phyloP scores from a whole-genome alignment of 2,888 invertebrate genomes.

The Microchrysa polita region DNA sequence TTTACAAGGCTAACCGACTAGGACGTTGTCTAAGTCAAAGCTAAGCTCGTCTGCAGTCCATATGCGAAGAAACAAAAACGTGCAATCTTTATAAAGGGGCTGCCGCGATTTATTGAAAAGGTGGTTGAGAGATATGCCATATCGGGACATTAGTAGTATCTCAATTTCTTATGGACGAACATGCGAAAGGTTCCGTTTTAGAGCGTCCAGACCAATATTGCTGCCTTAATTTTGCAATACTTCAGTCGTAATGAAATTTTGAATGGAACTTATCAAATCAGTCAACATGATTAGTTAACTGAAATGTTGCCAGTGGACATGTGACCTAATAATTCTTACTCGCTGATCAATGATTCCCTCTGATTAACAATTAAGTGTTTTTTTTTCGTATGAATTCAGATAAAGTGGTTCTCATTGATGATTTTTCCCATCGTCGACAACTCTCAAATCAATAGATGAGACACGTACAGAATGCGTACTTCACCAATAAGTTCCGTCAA shows the following conservation, averaged over 20 bases:
- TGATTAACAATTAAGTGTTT: too few species aligned
- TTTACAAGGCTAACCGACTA: not conserved
- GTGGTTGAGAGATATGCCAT: not conserved
- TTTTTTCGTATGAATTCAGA: not conserved
- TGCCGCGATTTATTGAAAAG: constrained; percentile 21
- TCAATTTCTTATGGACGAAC: too few species aligned
- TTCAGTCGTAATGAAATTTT: too few species aligned
- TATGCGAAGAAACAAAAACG: constrained; percentile 1
- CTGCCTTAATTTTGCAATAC: too few species aligned
- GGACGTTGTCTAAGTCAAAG: constrained; percentile 1
- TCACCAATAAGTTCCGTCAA: constrained; percentile 27
- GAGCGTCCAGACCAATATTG: too few species aligned
- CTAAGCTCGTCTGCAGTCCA: constrained; percentile 13
- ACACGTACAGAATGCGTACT: constrained; percentile 3
- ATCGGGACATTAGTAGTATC: too few species aligned
- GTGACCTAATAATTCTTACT: too few species aligned
- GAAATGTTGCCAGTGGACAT: too few species aligned
- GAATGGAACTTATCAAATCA: too few species aligned
- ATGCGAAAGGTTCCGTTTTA: too few species aligned
- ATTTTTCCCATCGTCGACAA: constrained; percentile 13
- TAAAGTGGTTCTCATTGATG: not conserved
- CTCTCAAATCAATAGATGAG: constrained; percentile 8
- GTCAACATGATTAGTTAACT: too few species aligned
- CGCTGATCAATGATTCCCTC: too few species aligned
- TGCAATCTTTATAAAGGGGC: constrained; percentile 23